Evolutionary conservation across 1,140 invertebrate species (phyloP).

Genomic region (Berghia stephanieae): DNA sequence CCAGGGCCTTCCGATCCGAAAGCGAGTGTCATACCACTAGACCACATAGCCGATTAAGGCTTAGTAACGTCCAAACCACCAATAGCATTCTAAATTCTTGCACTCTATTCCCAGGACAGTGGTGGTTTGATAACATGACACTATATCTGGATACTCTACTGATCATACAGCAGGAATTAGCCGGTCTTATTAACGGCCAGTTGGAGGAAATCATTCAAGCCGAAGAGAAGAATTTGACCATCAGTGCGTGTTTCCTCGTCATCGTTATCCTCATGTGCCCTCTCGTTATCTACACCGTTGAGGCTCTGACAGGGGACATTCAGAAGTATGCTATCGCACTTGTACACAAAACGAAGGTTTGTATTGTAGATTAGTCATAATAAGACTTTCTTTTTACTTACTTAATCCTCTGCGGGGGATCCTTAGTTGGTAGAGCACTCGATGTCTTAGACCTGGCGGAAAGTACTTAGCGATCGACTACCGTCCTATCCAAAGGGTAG

Average conservation of each 20-base stretch:
- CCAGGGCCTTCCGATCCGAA: too few species aligned
- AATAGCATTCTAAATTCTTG: too few species aligned
- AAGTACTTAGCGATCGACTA: too few species aligned
- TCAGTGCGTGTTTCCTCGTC: constrained; percentile 44
- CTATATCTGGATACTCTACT: constrained; percentile 52
- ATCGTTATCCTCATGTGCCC: constrained; percentile 52
- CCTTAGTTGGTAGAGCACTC: too few species aligned
- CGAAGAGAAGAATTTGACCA: constrained; percentile 32
- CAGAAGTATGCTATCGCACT: constrained; percentile 59
- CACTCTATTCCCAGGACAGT: constrained; percentile 27
- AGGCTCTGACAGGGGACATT: constrained; percentile 49
- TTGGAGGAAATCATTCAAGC: constrained; percentile 40
- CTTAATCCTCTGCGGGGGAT: too few species aligned
- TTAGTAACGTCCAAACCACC: too few species aligned
- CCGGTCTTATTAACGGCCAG: constrained; percentile 36
- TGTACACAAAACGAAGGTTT: constrained; percentile 55
- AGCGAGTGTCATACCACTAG: too few species aligned
- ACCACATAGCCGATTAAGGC: too few species aligned
- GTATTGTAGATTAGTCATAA: not conserved
- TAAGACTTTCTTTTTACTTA: not conserved
- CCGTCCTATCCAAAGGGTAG: too few species aligned
- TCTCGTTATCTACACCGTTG: constrained; percentile 49
- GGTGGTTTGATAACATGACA: constrained; percentile 58
- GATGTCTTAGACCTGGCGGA: too few species aligned
- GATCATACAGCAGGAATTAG: constrained; percentile 51